Evolutionary conservation across 2,113 vertebrate genomes (phyloP), one percentile per base, ranked within the genome.

Genomic region (Cygnus buccinator): DNA sequence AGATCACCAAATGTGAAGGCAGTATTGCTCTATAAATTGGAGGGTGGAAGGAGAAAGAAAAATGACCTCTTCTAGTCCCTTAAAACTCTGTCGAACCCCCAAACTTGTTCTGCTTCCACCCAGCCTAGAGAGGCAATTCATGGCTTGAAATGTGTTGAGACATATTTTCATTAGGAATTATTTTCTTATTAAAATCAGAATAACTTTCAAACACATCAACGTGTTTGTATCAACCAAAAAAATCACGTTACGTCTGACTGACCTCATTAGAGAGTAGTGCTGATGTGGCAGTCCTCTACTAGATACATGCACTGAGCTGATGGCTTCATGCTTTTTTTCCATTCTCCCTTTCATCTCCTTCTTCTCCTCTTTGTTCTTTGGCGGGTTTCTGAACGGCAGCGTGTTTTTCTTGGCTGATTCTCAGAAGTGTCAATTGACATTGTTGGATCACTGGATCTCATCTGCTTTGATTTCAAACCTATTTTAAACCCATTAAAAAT

Each of bases 401-500:
- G 76, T 90, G 72, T 74, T 95, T 94, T 90, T 82, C 85, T 95
- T 95, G 95, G 87, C 93, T 87, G 63, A 21, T 33, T 85, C 67
- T 93, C 67, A 67, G 86, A 63, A 91, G 70, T 7, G 0, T 90
- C 89, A 58, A 26, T 85, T 1, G 1, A 85, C 63, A 55, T 46
- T 33, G 75, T 50, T 35, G 79, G 82, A 92, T 95, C 89, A 70
- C 59, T 89, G 81, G 54, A 78, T 89, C 63, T 83, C 71, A 73
- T 84, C 89, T 85, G 86, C 91, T 94, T 89, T 95, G 81, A 94
- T 87, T 85, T 93, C 78, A 95, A 78, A 94, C 66, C 67, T 82
- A 73, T 94, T 92, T 94, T 80, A 95, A 95, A 76, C 50, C 23
- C 55, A 70, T 83, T 93, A 85, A 89, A 94, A 90, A 46, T 5